phyloP scores from a whole-genome alignment of 2,113 vertebrate genomes.

The Crotalus tigris region DNA sequence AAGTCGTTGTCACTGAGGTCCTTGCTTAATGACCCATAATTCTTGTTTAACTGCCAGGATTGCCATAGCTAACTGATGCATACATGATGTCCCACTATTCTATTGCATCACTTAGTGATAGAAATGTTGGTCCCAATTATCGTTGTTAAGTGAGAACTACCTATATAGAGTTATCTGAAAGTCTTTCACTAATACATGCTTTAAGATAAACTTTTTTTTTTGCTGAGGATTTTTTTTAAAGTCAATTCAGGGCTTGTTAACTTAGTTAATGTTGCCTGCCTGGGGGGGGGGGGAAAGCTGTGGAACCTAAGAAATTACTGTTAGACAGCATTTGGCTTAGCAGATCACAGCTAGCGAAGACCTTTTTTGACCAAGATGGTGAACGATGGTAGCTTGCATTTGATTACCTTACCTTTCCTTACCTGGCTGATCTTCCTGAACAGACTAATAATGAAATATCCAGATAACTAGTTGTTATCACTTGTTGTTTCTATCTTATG shows the following conservation, averaged over 20 bases:
- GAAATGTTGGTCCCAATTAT: not conserved
- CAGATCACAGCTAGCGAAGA: not conserved
- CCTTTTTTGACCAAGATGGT: not conserved
- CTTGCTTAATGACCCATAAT: not conserved
- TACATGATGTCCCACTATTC: not conserved
- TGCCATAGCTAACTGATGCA: not conserved
- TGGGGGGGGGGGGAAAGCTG: too few relatives aligned
- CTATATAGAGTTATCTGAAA: not conserved
- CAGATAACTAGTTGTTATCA: not conserved
- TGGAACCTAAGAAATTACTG: not conserved
- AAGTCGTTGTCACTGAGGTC: not conserved
- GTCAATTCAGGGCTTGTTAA: too few relatives aligned
- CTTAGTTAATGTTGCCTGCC: not conserved
- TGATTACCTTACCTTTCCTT: not conserved
- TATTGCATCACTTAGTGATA: not conserved
- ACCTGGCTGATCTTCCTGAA: not conserved
- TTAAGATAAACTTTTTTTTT: not conserved
- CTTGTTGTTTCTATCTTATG: not conserved
- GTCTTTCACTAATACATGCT: not conserved
- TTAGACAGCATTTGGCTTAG: not conserved
- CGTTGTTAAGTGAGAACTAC: not conserved
- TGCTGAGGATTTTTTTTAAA: not conserved
- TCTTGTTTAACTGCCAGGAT: not conserved
- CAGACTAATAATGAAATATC: not conserved
- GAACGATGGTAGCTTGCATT: not conserved